Conservation (phyloP, 2,888 invertebrate genomes). For the Eupeodes latifasciatus region DNA sequence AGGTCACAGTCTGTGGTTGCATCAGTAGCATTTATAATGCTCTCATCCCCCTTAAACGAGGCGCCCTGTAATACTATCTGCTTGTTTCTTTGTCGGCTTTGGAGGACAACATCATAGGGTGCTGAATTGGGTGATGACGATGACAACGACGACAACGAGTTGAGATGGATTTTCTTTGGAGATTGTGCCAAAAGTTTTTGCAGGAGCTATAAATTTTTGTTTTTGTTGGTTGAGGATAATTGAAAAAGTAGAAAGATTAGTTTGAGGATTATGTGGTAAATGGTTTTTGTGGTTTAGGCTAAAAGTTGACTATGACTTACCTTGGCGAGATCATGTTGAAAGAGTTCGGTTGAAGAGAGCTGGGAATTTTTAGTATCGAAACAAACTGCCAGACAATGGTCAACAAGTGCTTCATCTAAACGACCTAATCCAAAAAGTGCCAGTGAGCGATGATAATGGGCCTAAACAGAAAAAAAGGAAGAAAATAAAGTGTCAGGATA, state of each 20-base stretch:
- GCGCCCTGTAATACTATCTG: constrained; percentile 77
- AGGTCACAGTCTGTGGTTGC: constrained; percentile 80
- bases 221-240: constrained; percentile 23
- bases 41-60: constrained; percentile 64
- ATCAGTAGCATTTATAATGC: constrained; percentile 69
- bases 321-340: constrained; percentile 84
- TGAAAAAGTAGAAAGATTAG: constrained; percentile 25
- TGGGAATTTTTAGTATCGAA: constrained; percentile 83
- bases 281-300: constrained; percentile 24
- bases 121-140: constrained; percentile 76
- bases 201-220: constrained; percentile 80
- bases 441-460: constrained; percentile 85
- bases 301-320: constrained; percentile 76
- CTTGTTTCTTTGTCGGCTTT: constrained; percentile 77
- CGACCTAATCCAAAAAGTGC: constrained; percentile 85
- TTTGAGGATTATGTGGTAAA: constrained; percentile 32
- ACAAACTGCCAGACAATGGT: constrained; percentile 85
- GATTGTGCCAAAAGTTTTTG: constrained; percentile 83
- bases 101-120: constrained; percentile 78
- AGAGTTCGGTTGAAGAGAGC: constrained; percentile 82
- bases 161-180: constrained; percentile 79
- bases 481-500: background rate
- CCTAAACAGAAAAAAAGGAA: constrained; percentile 80
- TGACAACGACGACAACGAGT: constrained; percentile 71
- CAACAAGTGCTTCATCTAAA: constrained; percentile 85